These are phyloP conservation scores for Listronotus oregonensis DNA, from an alignment of 1,140 invertebrate species.

Conservation along the genomic window DNA sequence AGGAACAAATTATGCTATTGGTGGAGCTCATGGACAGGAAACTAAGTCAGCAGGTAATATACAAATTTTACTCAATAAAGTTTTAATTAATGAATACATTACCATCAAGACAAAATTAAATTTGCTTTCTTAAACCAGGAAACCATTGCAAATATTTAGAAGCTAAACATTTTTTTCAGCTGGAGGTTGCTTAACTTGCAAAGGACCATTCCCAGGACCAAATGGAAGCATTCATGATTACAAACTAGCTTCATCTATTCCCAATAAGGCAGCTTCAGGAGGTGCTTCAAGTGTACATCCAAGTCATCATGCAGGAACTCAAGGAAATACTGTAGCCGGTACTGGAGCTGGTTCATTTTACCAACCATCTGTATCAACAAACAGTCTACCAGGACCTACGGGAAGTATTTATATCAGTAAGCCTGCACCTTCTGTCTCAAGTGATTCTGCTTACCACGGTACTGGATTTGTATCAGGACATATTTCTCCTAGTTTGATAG, in stretches of 20 bases:
- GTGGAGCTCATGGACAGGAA: not conserved
- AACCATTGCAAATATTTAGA: too few relatives aligned
- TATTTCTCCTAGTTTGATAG: slow-evolving; percentile 19
- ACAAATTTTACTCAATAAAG: not conserved
- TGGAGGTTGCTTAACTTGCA: slow-evolving; percentile 30
- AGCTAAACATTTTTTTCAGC: not conserved
- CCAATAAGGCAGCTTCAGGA: slow-evolving; percentile 1
- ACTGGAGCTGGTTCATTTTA: not conserved
- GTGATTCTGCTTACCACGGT: not conserved
- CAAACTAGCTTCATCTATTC: slow-evolving; percentile 32
- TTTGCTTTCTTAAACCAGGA: not conserved
- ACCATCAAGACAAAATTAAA: not conserved
- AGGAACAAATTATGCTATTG: slow-evolving; percentile 8
- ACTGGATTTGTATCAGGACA: slow-evolving; percentile 10
- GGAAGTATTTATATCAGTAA: slow-evolving; percentile 36
- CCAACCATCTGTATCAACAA: not conserved
- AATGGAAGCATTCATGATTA: slow-evolving; percentile 43
- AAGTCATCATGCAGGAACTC: not conserved
- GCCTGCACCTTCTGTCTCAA: slow-evolving; percentile 8
- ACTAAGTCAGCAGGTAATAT: slow-evolving; percentile 1
- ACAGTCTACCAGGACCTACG: slow-evolving; percentile 22
- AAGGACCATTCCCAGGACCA: slow-evolving; percentile 45
- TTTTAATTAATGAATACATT: not conserved
- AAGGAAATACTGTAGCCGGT: not conserved
- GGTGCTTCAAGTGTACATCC: not conserved